Conservation (phyloP, 2,888 invertebrate genomes). For the Cryptus viduatorius region DNA sequence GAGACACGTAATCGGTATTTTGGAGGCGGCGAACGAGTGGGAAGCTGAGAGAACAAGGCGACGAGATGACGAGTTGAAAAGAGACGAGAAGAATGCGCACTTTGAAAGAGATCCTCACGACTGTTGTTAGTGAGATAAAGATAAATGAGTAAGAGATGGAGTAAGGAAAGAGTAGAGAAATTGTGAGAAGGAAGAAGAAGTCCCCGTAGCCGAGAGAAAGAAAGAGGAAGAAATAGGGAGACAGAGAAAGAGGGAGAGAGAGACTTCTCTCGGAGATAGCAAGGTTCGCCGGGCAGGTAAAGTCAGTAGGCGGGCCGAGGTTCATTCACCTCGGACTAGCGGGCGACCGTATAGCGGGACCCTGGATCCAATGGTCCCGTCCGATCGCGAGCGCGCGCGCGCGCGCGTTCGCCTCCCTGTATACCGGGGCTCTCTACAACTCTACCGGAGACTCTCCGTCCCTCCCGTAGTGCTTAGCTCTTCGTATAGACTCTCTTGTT, state of each 20-base stretch:
- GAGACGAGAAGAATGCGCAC: background rate
- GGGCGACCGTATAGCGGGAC: slow-evolving; percentile 85
- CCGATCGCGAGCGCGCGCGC: slow-evolving; percentile 75
- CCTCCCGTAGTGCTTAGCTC: background rate
- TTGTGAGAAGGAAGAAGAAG: slow-evolving; percentile 49
- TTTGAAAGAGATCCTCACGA: slow-evolving; percentile 15
- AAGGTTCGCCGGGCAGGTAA: slow-evolving; percentile 80
- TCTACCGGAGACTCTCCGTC: slow-evolving; percentile 30
- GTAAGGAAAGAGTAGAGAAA: slow-evolving; percentile 35
- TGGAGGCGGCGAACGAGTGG: slow-evolving; percentile 26
- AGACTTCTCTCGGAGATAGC: slow-evolving; percentile 70
- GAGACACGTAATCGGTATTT: slow-evolving; percentile 64
- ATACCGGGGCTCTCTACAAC: slow-evolving; percentile 45
- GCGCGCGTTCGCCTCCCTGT: slow-evolving; percentile 72
- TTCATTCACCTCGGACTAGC: slow-evolving; percentile 84
- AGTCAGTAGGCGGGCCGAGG: slow-evolving; percentile 84
- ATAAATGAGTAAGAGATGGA: slow-evolving; percentile 27
- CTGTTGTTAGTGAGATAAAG: slow-evolving; percentile 9
- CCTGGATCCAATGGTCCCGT: slow-evolving; percentile 83
- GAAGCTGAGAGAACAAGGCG: slow-evolving; percentile 25
- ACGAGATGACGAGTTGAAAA: slow-evolving; percentile 11
- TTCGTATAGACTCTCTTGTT: slow-evolving; percentile 55
- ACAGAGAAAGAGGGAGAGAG: background rate
- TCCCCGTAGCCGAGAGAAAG: slow-evolving; percentile 45
- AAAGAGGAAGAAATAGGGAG: slow-evolving; percentile 8